Evolutionary conservation across 2,888 invertebrate species (phyloP).

Genomic region (Drosophila emarginata): DNA sequence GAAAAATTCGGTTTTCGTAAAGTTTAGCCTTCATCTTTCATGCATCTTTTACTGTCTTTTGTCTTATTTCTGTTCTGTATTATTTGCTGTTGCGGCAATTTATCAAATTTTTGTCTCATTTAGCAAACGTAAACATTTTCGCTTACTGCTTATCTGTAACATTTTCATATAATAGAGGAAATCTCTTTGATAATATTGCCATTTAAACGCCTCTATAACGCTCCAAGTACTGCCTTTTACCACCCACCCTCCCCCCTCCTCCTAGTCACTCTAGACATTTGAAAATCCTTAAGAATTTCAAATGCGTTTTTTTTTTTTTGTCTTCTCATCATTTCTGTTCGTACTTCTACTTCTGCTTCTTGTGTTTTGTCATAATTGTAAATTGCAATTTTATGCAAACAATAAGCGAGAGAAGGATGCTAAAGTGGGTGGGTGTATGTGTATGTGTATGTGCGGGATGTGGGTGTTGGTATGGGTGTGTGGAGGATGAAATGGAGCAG

Average conservation of each 20-base stretch:
- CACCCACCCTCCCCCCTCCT: background rate
- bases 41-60: background rate
- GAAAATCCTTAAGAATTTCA: slow-evolving; percentile 31
- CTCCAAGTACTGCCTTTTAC: too few relatives aligned
- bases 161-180: slow-evolving; percentile 13
- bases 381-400: slow-evolving; percentile 81
- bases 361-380: slow-evolving; percentile 77
- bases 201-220: background rate
- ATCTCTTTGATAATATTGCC: slow-evolving; percentile 13
- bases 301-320: slow-evolving; percentile 36
- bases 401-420: slow-evolving; percentile 40
- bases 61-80: background rate
- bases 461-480: too few relatives aligned
- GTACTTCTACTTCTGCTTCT: slow-evolving; percentile 22
- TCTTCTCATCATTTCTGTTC: slow-evolving; percentile 35
- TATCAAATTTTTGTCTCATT: slow-evolving; percentile 74
- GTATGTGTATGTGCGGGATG: background rate
- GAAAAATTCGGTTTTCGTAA: background rate
- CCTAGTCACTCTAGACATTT: background rate
- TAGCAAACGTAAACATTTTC: slow-evolving; percentile 51
- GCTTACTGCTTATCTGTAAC: slow-evolving; percentile 36
- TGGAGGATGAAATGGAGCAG: slow-evolving; percentile 3
- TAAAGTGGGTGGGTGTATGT: background rate
- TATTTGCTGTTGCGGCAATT: slow-evolving; percentile 39
- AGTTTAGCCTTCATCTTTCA: background rate